Conservation (phyloP, 2,113 vertebrate species). For the Otocyon megalotis region DNA sequence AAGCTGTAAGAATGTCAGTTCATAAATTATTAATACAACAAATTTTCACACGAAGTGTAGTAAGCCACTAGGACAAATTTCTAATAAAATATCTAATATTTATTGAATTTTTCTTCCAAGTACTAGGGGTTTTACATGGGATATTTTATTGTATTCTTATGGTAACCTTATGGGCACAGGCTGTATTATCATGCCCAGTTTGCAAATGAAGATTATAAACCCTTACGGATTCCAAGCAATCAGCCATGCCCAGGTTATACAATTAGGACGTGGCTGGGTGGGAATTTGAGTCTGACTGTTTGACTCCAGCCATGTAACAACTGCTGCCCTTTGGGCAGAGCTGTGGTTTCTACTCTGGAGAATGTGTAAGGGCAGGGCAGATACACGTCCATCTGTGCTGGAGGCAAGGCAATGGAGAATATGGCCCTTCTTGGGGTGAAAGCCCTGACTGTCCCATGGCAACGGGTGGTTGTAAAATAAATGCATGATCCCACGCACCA, state of each 20-base stretch:
- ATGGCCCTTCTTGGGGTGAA: not conserved
- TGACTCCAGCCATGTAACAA: not conserved
- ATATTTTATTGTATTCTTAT: not conserved
- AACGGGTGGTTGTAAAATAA: not conserved
- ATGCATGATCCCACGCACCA: not conserved
- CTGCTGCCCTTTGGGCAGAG: not conserved
- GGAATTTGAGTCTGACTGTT: not conserved
- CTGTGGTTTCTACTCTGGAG: not conserved
- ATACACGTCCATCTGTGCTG: not conserved
- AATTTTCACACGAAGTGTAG: constrained; percentile 29
- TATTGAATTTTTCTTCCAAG: constrained; percentile 38
- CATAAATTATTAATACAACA: constrained; percentile 43
- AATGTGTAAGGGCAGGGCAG: not conserved
- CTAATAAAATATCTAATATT: constrained; percentile 51
- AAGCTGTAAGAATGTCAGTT: not conserved
- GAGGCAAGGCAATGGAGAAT: not conserved
- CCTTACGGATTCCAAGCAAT: not conserved
- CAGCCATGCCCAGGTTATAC: not conserved
- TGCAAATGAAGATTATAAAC: not conserved
- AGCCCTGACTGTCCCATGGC: not conserved
- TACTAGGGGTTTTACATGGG: not conserved
- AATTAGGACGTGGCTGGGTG: not conserved
- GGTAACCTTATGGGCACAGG: not conserved
- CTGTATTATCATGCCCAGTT: not conserved
- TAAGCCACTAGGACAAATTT: not conserved